These are phyloP conservation scores for Stigmatopora nigra DNA, from an alignment of 2,113 vertebrate genomes.

Conservation along the genomic window DNA sequence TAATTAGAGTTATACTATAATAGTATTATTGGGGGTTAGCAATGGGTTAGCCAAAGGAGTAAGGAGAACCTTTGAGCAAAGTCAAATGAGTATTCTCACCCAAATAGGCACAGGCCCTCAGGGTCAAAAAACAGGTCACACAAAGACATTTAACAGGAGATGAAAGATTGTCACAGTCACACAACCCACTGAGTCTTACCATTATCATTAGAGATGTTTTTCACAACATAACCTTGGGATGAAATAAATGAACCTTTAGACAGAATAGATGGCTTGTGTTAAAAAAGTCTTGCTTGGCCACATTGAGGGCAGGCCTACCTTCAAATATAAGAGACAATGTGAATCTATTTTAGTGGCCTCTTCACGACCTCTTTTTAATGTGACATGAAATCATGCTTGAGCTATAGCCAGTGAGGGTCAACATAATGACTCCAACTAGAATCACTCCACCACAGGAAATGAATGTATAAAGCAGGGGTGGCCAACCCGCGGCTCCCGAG, in stretches of 20 bases:
- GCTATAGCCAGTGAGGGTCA: slow-evolving; percentile 21
- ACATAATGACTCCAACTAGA: slow-evolving; percentile 21
- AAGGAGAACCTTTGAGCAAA: slow-evolving; percentile 43
- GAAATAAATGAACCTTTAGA: slow-evolving; percentile 64
- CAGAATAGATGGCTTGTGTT: slow-evolving; percentile 53
- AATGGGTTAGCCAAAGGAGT: slow-evolving; percentile 34
- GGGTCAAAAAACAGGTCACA: slow-evolving; percentile 54
- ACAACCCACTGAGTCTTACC: slow-evolving; percentile 56
- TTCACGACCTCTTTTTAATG: slow-evolving; percentile 30
- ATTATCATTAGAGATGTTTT: slow-evolving; percentile 66
- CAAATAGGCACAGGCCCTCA: slow-evolving; percentile 43
- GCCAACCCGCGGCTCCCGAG: too few species aligned
- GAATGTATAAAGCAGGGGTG: slow-evolving; percentile 34
- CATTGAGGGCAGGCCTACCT: slow-evolving; percentile 42
- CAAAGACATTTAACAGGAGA: slow-evolving; percentile 44
- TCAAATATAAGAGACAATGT: slow-evolving; percentile 47
- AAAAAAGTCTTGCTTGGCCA: slow-evolving; percentile 36
- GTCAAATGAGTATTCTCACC: slow-evolving; percentile 46
- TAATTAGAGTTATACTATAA: too few species aligned
- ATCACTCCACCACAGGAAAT: slow-evolving; percentile 25
- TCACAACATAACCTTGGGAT: slow-evolving; percentile 59
- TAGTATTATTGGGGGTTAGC: background rate
- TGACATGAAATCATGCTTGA: slow-evolving; percentile 37
- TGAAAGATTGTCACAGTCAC: slow-evolving; percentile 50
- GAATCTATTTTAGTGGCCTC: slow-evolving; percentile 42